Evolutionary conservation across 2,888 invertebrate genomes (phyloP), one percentile per base, ranked within the genome.

Genomic region (Cheilosia scutellata): DNA sequence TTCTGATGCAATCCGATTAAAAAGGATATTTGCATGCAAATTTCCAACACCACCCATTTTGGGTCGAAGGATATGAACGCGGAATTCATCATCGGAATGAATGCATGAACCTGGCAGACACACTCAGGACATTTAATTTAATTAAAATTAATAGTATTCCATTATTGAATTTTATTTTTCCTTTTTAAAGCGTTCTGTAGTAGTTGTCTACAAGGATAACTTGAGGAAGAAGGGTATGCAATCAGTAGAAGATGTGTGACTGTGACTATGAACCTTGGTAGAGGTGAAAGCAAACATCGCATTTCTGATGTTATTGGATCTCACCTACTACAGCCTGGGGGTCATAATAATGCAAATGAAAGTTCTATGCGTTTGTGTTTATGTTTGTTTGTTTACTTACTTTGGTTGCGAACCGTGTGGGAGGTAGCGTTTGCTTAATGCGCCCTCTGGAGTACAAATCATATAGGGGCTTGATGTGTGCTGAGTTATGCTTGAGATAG

Each of bases 71-170:
- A 5, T 27, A 29, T 37, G 44, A 40, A 47, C 53, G 71, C 80
- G 76, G 66, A 80, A 80, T 86, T 76, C 84, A 80, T 80, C 76
- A 75, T 80, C 66, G 60, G 40, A 76, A 71, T 76, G 70, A 80
- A 76, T 74, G 79, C 63, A 76, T 55, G 47, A 80, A 71, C 65
- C 70, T 76, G 27, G 40, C 71, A 78, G 71, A 53, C 71, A 84
- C 51, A 60, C 84, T 80, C 75, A 68, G 37, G 60, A 70, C 75
- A 66, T 76, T 86, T 80, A 86, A 86, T 86, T 76, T 76, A 80
- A 86, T 86, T 80, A 86, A 86, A 86, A 80, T 86, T 86, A 80
- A 80, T 86, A 86, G 80, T 71, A 86, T 86, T 86, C 76, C 74
- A 74, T 84, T 79, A 84, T 79, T 84, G 79, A 75, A 70, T 53